phyloP scores from a whole-genome alignment of 2,113 vertebrate species.

The Dinomys branickii region DNA sequence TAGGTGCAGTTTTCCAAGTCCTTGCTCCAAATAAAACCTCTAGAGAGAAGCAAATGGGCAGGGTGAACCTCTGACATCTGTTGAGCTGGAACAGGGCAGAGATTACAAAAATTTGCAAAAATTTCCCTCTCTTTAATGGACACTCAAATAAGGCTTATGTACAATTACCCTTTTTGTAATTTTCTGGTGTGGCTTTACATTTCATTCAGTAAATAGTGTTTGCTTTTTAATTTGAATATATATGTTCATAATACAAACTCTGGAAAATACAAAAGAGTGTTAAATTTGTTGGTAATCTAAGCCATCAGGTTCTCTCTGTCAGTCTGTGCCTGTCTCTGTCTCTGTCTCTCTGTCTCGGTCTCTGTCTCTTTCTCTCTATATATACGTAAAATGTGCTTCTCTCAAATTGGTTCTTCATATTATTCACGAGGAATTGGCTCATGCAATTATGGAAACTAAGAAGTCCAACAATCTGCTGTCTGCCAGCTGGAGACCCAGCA shows the following conservation, averaged over 20 bases:
- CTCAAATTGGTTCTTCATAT: background rate
- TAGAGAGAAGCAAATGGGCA: accelerated
- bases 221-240: conserved; percentile 25
- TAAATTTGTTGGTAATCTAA: background rate
- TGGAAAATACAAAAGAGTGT: background rate
- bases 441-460: background rate
- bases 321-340: background rate
- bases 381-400: background rate
- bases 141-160: conserved; percentile 10
- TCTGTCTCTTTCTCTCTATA: background rate
- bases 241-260: background rate
- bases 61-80: background rate
- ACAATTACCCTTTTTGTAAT: conserved; percentile 9
- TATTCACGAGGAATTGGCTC: background rate
- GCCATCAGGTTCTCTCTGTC: background rate
- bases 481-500: background rate
- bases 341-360: no score
- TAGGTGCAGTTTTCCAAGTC: background rate
- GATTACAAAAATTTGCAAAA: background rate
- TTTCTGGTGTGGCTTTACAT: conserved; percentile 5
- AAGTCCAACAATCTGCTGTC: background rate
- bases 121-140: background rate
- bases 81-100: background rate
- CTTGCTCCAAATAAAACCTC: background rate
- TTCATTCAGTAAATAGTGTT: background rate